Evolutionary conservation across 64 coral and sea anemone genomes (phyloP).

Genomic region (Hydrozoanthus tunicans): DNA sequence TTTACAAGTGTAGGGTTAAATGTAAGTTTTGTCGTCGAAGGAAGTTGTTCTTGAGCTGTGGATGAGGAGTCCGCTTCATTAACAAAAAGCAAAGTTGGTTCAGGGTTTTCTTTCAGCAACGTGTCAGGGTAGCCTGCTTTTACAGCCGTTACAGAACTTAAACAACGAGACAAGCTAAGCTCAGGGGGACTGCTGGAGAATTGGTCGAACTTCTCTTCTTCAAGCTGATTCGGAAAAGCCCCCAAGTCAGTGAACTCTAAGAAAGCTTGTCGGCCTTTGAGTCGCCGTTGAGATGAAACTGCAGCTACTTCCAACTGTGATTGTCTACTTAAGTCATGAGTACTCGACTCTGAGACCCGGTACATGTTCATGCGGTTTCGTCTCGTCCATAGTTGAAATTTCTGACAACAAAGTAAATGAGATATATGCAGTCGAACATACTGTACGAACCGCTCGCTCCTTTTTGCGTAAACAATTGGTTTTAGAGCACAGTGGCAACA

Average conservation of each 20-base stretch:
- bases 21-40: not conserved
- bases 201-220: conserved; percentile 16
- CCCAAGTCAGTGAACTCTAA: conserved; percentile 6
- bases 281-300: not conserved
- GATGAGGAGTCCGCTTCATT: not conserved
- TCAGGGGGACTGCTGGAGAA: not conserved
- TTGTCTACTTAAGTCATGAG: not conserved
- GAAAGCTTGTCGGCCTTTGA: not conserved
- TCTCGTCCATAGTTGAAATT: not conserved
- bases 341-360: not conserved
- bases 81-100: not conserved
- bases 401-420: conserved; percentile 12
- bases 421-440: conserved; percentile 1
- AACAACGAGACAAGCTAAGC: not conserved
- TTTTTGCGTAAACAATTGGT: conserved; percentile 35
- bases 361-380: conserved; percentile 29
- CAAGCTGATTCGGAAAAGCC: not conserved
- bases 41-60: not conserved
- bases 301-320: not conserved
- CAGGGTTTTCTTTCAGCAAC: not conserved
- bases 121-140: not conserved
- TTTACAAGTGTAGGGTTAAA: not conserved
- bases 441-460: not conserved
- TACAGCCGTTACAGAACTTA: not conserved
- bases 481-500: conserved; percentile 39